phyloP scores from a whole-genome alignment of 2,797 vertebrate species.

The Tangara arthus region DNA sequence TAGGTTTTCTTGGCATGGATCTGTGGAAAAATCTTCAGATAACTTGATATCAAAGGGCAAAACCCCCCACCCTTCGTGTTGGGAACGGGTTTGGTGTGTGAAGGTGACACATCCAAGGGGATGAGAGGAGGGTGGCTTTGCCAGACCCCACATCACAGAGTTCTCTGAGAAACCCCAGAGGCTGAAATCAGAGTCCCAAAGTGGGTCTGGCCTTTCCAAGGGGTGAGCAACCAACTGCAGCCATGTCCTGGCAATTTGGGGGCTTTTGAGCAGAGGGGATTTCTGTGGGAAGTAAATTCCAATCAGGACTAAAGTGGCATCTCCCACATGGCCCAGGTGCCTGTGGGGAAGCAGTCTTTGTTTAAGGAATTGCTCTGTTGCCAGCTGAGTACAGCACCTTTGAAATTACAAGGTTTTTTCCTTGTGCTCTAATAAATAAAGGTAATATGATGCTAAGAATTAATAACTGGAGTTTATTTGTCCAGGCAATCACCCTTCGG shows the following conservation, averaged over 20 bases:
- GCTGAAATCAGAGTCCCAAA: not conserved
- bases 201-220: not conserved
- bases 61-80: not conserved
- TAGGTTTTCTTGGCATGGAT: not conserved
- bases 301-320: not conserved
- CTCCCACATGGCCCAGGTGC: accelerated
- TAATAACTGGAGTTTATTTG: slow-evolving; percentile 11
- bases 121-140: not conserved
- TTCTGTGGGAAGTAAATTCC: not conserved
- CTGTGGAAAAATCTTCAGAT: not conserved
- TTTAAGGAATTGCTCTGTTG: not conserved
- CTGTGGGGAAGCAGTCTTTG: not conserved
- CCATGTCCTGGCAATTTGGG: not conserved
- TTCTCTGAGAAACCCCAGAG: not conserved
- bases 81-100: not conserved
- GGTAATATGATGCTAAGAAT: not conserved
- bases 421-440: not conserved
- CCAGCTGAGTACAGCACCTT: not conserved
- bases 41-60: not conserved
- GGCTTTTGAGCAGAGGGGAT: not conserved
- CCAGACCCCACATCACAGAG: accelerated
- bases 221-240: accelerated
- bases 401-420: not conserved
- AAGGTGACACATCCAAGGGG: not conserved
- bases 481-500: not conserved